Conservation (phyloP, 1,140 invertebrate species). For the Drosophila paulistorum region DNA sequence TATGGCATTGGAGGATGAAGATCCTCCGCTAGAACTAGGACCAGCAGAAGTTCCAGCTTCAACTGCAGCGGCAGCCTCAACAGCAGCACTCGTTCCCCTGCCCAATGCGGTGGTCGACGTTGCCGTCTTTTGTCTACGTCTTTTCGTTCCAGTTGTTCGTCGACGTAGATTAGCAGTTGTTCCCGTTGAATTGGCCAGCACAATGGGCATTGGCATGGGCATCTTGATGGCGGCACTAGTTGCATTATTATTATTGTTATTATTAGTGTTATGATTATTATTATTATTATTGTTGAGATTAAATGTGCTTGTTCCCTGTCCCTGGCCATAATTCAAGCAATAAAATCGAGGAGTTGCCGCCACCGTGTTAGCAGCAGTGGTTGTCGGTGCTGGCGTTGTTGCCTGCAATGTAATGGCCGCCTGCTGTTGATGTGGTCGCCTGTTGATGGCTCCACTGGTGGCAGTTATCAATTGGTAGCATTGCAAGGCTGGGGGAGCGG, state of each 20-base stretch:
- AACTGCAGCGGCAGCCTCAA: neutral
- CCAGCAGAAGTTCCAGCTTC: neutral
- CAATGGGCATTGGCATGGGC: slow-evolving; percentile 42
- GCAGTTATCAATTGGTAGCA: slow-evolving; percentile 14
- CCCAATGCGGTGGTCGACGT: neutral
- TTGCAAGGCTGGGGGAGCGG: slow-evolving; percentile 9
- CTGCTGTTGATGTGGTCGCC: slow-evolving; percentile 1
- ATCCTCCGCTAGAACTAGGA: slow-evolving; percentile 25
- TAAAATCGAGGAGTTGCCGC: neutral
- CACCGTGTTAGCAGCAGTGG: neutral
- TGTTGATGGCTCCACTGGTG: neutral
- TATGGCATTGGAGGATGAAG: slow-evolving; percentile 1
- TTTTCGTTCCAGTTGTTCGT: slow-evolving; percentile 25
- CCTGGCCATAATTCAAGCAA: neutral
- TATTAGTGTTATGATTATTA: slow-evolving; percentile 28
- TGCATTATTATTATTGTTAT: slow-evolving; percentile 13
- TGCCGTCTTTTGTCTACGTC: slow-evolving; percentile 32
- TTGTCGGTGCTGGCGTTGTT: neutral
- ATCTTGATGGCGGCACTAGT: slow-evolving; percentile 19
- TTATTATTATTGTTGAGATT: slow-evolving; percentile 15
- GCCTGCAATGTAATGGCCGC: slow-evolving; percentile 4
- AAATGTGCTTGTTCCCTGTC: neutral
- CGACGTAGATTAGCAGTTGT: neutral
- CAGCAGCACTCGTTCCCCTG: neutral
- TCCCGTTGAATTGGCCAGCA: slow-evolving; percentile 22